Evolutionary conservation across 2,888 invertebrate species (phyloP), one percentile per base, ranked within the genome.

Genomic region (Julus scanicus): DNA sequence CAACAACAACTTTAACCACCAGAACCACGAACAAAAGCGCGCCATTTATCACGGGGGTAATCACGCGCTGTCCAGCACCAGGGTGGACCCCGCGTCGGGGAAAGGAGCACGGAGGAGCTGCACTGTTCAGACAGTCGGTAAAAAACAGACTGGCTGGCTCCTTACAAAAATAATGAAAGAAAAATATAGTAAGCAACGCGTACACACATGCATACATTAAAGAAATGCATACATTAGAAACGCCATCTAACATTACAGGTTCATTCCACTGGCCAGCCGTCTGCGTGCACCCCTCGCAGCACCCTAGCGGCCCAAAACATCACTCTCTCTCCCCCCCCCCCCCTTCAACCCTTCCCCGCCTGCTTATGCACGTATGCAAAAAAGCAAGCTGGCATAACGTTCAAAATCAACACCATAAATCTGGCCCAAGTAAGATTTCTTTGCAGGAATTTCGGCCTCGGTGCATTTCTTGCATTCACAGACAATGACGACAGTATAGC

Each of bases 1-100:
- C 83, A 83, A 83, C 83, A 83, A 83, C 83, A 83, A 83, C 29
- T 39, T 17, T 39, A 83, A n/a, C 29, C 83, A 83, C 9, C 83
- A 83, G 11, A 11, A 83, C 2, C 83, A n/a, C 17, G 53, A n/a
- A 83, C 83, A 39, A 83, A 83, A n/a, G 83, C 39, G 6, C 83
- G 83, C 39, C 83, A 83, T 83, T 83, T 83, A 83, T 83, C 83
- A 83, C 39, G 83, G 29, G 83, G 83, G 39, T 83, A 83, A 83
- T 83, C 83, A 83, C 39, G 83, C 83, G 15, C 39, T 83, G 83
- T 83, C 83, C 83, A 83, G 83, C 29, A n/a, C 39, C 83, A 37
- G 39, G 83, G 83, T 37, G 83, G 5, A 83, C 29, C 29, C 83
- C 13, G 39, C 39, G 39, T 29, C n/a, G 13, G 83, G 39, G 83